These are phyloP conservation scores for Procambarus clarkii DNA, from an alignment of 1,140 invertebrate genomes.

Conservation along the genomic window DNA sequence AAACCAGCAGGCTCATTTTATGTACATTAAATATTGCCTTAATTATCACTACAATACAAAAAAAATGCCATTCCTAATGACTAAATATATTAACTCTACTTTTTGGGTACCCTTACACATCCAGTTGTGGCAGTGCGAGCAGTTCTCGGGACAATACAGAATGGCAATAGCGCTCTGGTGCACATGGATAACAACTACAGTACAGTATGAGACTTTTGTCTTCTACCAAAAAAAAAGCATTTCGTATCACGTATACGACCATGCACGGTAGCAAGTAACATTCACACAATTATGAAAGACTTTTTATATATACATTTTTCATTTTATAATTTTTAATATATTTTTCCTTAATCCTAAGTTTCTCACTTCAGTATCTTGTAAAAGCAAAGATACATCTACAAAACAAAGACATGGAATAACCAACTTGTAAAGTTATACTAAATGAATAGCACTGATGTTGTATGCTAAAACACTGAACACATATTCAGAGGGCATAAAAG, in stretches of 20 bases:
- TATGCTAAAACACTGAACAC: background rate
- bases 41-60: background rate
- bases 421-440: background rate
- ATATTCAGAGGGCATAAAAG: background rate
- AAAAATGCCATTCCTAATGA: background rate
- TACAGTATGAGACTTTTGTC: background rate
- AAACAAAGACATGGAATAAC: background rate
- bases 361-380: conserved; percentile 19
- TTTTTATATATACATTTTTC: conserved; percentile 22
- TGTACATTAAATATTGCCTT: conserved; percentile 9
- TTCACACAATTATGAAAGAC: conserved; percentile 15
- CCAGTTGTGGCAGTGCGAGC: conserved; percentile 8
- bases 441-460: background rate
- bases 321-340: conserved; percentile 15
- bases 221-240: conserved; percentile 1
- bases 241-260: background rate
- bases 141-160: background rate
- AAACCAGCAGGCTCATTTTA: conserved; percentile 19
- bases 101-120: conserved; percentile 16
- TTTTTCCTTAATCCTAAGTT: conserved; percentile 18
- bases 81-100: conserved; percentile 13
- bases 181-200: background rate
- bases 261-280: background rate
- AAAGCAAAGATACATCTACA: background rate
- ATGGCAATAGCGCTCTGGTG: conserved; percentile 8